These are phyloP conservation scores for Sebastes hubbsi DNA, from an alignment of 2,797 vertebrate genomes.

Conservation along the genomic window DNA sequence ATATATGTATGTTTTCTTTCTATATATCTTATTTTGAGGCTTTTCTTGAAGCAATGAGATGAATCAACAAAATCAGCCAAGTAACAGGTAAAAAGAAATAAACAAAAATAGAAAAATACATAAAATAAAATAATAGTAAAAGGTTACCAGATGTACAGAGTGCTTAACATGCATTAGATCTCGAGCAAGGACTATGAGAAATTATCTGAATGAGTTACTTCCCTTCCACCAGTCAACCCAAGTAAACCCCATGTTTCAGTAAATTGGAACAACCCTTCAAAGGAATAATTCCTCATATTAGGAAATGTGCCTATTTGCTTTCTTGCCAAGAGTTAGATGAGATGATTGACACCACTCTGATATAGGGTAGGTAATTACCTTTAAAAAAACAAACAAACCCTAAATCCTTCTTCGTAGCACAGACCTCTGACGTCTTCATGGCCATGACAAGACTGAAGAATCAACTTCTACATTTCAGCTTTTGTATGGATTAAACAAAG, in stretches of 20 bases:
- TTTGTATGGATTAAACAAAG: background rate
- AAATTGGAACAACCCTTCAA: background rate
- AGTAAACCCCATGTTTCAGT: background rate
- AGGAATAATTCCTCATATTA: background rate
- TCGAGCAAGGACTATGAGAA: background rate
- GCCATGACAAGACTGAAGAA: background rate
- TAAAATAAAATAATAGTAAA: background rate
- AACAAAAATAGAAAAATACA: background rate
- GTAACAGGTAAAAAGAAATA: background rate
- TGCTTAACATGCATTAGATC: background rate
- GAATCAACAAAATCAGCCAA: background rate
- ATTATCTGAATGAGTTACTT: background rate
- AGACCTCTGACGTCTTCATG: background rate
- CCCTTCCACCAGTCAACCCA: background rate
- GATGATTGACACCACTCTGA: background rate
- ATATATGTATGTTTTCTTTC: background rate
- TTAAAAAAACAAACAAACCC: too few species aligned
- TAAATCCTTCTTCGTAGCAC: too few species aligned
- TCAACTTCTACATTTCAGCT: background rate
- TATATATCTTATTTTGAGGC: background rate
- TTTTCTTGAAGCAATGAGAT: background rate
- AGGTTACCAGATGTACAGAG: background rate
- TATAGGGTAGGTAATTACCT: too few species aligned
- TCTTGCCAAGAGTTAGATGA: background rate
- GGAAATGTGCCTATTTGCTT: background rate